Percentiles rank a stretch among this genome's conserved stretches.
phyloP scores from a whole-genome alignment of 2,797 vertebrate genomes.

The Podargus strigoides region DNA sequence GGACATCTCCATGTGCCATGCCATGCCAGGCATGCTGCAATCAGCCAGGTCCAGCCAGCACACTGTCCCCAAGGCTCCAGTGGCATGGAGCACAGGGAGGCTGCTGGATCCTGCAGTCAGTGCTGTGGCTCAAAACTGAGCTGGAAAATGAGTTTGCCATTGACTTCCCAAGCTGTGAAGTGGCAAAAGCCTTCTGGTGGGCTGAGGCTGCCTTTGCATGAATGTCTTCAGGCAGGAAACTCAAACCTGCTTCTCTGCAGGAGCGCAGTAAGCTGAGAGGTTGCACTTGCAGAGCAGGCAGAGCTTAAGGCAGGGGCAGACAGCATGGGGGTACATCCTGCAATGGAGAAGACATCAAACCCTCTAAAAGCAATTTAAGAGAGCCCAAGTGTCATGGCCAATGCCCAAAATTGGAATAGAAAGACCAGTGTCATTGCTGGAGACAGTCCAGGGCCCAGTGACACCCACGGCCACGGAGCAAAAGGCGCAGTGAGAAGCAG shows the following conservation, averaged over 20 bases:
- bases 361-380: neutral
- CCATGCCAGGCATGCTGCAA: fast-evolving
- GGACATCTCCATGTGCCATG: fast-evolving
- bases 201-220: neutral
- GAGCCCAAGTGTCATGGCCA: neutral
- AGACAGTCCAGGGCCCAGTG: neutral
- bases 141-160: neutral
- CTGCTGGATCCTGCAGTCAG: neutral
- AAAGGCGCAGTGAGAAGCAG: no score
- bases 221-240: neutral
- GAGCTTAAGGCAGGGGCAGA: neutral
- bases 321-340: no score
- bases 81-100: fast-evolving
- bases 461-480: fast-evolving
- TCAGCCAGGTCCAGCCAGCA: neutral
- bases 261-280: neutral
- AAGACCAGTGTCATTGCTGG: neutral
- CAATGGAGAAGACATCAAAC: neutral
- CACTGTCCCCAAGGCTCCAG: neutral
- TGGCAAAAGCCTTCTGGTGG: neutral
- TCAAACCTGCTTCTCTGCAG: neutral
- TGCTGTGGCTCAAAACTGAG: neutral
- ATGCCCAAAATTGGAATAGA: neutral
- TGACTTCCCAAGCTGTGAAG: neutral
- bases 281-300: neutral